Evolutionary conservation across 2,888 invertebrate species (phyloP).

Genomic region (Erebia epiphron): DNA sequence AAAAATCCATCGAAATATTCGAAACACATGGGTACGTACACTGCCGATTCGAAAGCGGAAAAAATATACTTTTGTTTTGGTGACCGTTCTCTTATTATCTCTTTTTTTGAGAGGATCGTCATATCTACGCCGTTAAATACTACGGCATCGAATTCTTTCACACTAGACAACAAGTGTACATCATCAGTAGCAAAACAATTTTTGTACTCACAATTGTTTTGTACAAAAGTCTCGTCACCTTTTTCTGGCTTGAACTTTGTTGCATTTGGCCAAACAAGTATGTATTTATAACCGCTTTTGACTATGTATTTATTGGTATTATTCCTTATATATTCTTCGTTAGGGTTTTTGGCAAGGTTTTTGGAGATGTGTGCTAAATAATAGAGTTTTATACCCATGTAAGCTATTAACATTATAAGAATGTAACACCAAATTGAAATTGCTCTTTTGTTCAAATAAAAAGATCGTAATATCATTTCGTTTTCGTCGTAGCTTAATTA

Average conservation of each 20-base stretch:
- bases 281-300: not conserved
- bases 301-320: not conserved
- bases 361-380: not conserved
- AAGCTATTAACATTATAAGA: not conserved
- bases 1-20: conserved; percentile 43
- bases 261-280: not conserved
- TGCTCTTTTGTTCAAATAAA: not conserved
- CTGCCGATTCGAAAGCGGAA: not conserved
- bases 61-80: conserved; percentile 10
- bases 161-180: not conserved
- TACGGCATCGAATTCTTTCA: conserved; percentile 2
- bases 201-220: not conserved
- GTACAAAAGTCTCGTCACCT: not conserved
- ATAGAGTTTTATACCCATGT: not conserved
- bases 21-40: not conserved
- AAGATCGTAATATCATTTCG: not conserved
- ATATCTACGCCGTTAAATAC: not conserved
- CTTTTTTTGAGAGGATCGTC: not conserved
- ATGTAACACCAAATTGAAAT: not conserved
- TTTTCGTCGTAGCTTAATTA: too few species aligned
- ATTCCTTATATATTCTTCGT: not conserved
- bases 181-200: conserved; percentile 8
- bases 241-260: not conserved
- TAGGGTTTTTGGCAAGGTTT: not conserved
- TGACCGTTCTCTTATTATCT: not conserved